phyloP scores from a whole-genome alignment of 2,113 vertebrate species.

The Anser cygnoides region DNA sequence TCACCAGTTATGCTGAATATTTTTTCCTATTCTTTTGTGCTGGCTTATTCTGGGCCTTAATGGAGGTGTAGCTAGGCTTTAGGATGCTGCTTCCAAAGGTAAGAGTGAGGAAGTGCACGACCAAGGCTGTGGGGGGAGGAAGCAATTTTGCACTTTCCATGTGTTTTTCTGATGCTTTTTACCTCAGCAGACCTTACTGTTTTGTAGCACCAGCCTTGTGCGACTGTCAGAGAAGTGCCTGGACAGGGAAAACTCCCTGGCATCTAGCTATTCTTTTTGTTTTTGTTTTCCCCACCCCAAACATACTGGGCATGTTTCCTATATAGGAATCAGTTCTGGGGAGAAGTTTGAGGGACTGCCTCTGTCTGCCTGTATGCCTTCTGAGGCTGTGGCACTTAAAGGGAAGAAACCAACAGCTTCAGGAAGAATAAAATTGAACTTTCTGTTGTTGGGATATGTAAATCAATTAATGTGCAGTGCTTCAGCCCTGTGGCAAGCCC shows the following conservation, averaged over 20 bases:
- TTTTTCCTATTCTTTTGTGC: neutral
- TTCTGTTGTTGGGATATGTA: neutral
- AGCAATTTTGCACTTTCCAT: neutral
- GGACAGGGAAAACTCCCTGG: neutral
- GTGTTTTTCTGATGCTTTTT: neutral
- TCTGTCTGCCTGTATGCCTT: neutral
- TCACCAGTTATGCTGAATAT: accelerated
- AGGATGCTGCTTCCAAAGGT: neutral
- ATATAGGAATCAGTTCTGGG: neutral
- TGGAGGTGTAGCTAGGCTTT: neutral
- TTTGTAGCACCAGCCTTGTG: neutral
- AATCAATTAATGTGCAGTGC: neutral
- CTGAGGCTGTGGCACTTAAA: neutral
- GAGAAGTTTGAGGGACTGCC: neutral
- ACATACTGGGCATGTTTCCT: neutral
- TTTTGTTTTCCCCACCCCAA: neutral
- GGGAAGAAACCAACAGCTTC: neutral
- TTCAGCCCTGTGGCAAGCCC: neutral
- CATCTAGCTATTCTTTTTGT: neutral
- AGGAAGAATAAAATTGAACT: neutral
- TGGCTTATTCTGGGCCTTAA: neutral
- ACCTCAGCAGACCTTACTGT: neutral
- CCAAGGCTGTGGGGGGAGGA: neutral
- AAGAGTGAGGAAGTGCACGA: neutral
- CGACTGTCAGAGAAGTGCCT: neutral